Conservation (phyloP, 2,888 invertebrate genomes). For the Eucera pruinosa region DNA sequence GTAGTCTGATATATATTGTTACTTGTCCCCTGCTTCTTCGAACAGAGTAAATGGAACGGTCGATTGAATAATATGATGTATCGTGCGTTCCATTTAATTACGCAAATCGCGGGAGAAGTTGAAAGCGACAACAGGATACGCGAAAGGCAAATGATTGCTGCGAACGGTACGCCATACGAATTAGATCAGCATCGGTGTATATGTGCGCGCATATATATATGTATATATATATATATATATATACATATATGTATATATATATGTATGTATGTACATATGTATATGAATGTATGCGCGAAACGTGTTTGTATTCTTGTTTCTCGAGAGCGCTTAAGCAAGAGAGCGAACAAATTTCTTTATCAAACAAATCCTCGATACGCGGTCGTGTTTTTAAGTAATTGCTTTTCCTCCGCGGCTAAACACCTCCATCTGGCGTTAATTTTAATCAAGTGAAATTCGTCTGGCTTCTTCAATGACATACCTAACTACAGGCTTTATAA, state of each 20-base stretch:
- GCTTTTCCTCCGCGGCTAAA: conserved; percentile 23
- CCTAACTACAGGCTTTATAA: background rate
- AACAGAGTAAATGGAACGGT: conserved; percentile 6
- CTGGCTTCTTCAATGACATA: background rate
- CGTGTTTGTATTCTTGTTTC: conserved; percentile 46
- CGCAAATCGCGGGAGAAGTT: conserved; percentile 34
- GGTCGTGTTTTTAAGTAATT: conserved; percentile 55
- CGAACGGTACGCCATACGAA: conserved; percentile 38
- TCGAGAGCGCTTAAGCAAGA: conserved; percentile 44
- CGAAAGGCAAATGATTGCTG: conserved; percentile 48
- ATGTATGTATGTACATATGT: background rate
- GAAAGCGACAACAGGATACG: conserved; percentile 43
- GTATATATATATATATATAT: background rate
- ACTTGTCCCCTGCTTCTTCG: background rate
- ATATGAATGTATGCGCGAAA: conserved; percentile 3
- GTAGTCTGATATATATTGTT: background rate
- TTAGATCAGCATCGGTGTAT: conserved; percentile 44
- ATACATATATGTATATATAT: background rate
- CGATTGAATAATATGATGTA: conserved; percentile 18
- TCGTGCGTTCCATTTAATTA: conserved; percentile 41
- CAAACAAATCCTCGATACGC: conserved; percentile 49
- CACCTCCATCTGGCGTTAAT: conserved; percentile 35
- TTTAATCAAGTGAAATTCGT: conserved; percentile 44
- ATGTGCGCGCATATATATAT: background rate
- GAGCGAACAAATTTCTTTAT: conserved; percentile 52